Percentiles rank a stretch among this genome's conserved stretches.
Evolutionary conservation across 2,888 invertebrate species (phyloP).

Genomic region (Rhagonycha fulva): DNA sequence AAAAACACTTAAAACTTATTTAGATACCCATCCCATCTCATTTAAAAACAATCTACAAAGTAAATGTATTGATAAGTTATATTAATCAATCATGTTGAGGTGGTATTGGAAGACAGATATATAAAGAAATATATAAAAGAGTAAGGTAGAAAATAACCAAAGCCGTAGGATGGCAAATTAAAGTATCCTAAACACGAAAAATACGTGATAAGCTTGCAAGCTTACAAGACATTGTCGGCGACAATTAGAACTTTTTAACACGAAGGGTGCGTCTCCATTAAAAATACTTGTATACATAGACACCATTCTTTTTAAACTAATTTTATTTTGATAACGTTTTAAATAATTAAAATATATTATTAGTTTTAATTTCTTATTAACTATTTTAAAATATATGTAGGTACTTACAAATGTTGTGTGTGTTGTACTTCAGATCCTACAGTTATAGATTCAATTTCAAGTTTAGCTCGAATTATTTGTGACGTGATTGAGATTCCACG

Average conservation of each 20-base stretch:
- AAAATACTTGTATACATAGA: slow-evolving; percentile 23
- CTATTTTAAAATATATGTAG: neutral
- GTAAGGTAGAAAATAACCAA: slow-evolving; percentile 14
- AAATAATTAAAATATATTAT: neutral
- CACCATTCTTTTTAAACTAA: neutral
- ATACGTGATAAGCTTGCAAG: slow-evolving; percentile 39
- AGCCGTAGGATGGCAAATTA: slow-evolving; percentile 44
- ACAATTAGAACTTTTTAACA: slow-evolving; percentile 48
- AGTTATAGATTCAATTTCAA: no score
- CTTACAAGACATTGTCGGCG: slow-evolving; percentile 44
- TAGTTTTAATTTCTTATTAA: neutral
- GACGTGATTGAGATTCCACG: no score
- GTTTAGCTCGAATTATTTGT: no score
- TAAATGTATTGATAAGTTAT: slow-evolving; percentile 46
- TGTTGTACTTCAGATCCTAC: no score
- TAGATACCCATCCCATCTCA: slow-evolving; percentile 38
- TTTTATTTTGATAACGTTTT: neutral
- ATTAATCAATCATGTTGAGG: slow-evolving; percentile 45
- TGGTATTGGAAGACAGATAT: slow-evolving; percentile 27
- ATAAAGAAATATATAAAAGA: slow-evolving; percentile 5
- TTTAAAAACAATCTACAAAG: slow-evolving; percentile 46
- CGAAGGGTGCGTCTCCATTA: slow-evolving; percentile 41
- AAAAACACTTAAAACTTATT: slow-evolving; percentile 18
- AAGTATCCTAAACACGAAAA: slow-evolving; percentile 45
- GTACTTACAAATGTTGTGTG: no score